phyloP scores from a whole-genome alignment of 2,113 vertebrate species.

The Machaerirhynchus nigripectus region DNA sequence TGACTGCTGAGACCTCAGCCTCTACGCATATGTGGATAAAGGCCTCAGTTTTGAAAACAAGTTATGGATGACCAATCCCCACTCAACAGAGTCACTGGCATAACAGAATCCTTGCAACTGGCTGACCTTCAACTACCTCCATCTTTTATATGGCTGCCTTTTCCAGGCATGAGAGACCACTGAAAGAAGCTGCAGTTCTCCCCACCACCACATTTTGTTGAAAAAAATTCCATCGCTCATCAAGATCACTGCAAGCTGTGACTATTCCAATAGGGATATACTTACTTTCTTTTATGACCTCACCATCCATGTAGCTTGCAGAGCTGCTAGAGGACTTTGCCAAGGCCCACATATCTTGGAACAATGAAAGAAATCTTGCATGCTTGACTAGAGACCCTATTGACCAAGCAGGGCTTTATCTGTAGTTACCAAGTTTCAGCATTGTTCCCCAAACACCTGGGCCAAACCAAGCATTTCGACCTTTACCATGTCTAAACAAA shows the following conservation, averaged over 20 bases:
- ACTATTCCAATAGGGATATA: not conserved
- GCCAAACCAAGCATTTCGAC: constrained; percentile 47
- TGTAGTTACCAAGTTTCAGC: not conserved
- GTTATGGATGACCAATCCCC: not conserved
- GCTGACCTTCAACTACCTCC: not conserved
- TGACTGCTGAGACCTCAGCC: not conserved
- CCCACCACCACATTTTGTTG: not conserved
- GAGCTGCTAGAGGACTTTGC: not conserved
- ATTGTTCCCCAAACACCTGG: constrained; percentile 60
- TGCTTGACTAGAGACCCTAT: constrained; percentile 17
- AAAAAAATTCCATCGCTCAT: not conserved
- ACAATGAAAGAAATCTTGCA: constrained; percentile 36
- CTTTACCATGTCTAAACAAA: not conserved
- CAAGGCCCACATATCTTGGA: not conserved
- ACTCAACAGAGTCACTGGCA: not conserved
- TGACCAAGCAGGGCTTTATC: not conserved
- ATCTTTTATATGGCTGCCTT: not conserved
- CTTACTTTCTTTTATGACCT: not conserved
- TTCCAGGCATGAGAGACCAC: not conserved
- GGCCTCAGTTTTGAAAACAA: not conserved
- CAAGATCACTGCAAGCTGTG: not conserved
- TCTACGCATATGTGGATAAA: not conserved
- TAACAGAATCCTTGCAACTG: not conserved
- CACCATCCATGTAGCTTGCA: not conserved
- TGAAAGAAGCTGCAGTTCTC: not conserved